Conservation (phyloP, 1,140 invertebrate species). For the Anthonomus grandis region DNA sequence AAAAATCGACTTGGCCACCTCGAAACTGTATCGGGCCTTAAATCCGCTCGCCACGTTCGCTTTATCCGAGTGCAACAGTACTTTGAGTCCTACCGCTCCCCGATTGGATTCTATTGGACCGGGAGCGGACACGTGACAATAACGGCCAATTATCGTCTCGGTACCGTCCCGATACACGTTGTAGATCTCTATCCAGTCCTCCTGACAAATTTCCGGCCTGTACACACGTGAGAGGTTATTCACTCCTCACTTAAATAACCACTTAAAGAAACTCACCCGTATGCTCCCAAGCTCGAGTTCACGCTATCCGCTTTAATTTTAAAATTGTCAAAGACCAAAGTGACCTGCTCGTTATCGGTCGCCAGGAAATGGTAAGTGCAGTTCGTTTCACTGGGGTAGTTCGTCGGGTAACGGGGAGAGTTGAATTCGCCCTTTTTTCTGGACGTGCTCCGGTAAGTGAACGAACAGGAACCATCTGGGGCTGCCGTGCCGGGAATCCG, state of each 20-base stretch:
- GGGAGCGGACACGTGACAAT: conserved; percentile 79
- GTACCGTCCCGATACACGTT: conserved; percentile 77
- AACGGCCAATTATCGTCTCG: conserved; percentile 79
- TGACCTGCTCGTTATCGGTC: conserved; percentile 85
- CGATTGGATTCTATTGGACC: conserved; percentile 87
- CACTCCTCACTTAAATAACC: neutral
- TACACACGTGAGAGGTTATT: neutral
- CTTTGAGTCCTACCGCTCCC: conserved; percentile 76
- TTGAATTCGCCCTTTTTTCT: conserved; percentile 89
- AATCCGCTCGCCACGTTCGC: conserved; percentile 86
- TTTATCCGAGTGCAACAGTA: conserved; percentile 79
- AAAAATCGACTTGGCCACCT: conserved; percentile 80
- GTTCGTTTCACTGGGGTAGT: conserved; percentile 90
- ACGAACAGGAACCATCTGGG: conserved; percentile 84
- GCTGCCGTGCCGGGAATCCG: conserved; percentile 92
- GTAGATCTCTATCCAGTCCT: conserved; percentile 92
- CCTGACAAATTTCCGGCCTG: conserved; percentile 72
- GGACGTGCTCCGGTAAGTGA: conserved; percentile 83
- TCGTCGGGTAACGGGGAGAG: conserved; percentile 91
- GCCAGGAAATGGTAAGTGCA: conserved; percentile 89
- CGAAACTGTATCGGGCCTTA: conserved; percentile 82
- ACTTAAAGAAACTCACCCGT: conserved; percentile 50
- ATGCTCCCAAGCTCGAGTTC: conserved; percentile 59
- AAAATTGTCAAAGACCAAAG: conserved; percentile 89
- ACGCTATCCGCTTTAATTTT: conserved; percentile 71